Evolutionary conservation across 53 echinoderm and acorn worm species (phyloP).

Genomic region (Actinopyga echinites): DNA sequence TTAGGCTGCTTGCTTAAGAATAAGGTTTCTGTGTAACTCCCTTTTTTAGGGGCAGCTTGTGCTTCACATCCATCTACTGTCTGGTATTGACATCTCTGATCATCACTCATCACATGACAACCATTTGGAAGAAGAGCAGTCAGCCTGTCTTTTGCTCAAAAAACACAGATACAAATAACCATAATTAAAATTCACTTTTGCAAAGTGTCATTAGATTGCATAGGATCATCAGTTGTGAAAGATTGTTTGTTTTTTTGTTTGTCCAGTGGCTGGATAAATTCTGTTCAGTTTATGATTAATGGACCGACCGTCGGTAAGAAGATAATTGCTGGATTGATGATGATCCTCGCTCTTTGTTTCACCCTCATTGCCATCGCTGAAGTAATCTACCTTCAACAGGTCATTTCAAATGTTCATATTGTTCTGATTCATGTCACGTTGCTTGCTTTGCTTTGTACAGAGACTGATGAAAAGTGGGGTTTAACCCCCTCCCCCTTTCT

Average conservation of each 20-base stretch:
- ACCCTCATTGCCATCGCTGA: not conserved
- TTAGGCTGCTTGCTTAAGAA: too few relatives aligned
- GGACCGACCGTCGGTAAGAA: not conserved
- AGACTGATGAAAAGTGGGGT: too few relatives aligned
- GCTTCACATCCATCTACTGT: too few relatives aligned
- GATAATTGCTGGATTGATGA: not conserved
- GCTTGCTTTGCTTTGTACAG: too few relatives aligned
- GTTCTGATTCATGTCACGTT: too few relatives aligned
- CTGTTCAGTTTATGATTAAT: not conserved
- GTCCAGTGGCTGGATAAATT: constrained; percentile 32
- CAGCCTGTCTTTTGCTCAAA: too few relatives aligned
- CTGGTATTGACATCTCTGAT: too few relatives aligned
- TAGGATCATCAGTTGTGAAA: not conserved
- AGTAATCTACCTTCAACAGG: constrained; percentile 9
- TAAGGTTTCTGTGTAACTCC: too few relatives aligned
- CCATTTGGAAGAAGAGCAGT: too few relatives aligned
- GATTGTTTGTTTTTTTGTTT: not conserved
- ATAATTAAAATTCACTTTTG: not conserved
- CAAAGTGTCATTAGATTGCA: not conserved
- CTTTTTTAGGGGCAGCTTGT: too few relatives aligned
- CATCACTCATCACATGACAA: too few relatives aligned
- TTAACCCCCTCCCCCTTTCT: too few relatives aligned
- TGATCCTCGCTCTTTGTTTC: constrained; percentile 3
- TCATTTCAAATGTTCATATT: not conserved
- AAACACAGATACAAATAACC: not conserved